These are phyloP conservation scores for Micromys minutus DNA, from an alignment of 2,113 vertebrate species.

Conservation along the genomic window DNA sequence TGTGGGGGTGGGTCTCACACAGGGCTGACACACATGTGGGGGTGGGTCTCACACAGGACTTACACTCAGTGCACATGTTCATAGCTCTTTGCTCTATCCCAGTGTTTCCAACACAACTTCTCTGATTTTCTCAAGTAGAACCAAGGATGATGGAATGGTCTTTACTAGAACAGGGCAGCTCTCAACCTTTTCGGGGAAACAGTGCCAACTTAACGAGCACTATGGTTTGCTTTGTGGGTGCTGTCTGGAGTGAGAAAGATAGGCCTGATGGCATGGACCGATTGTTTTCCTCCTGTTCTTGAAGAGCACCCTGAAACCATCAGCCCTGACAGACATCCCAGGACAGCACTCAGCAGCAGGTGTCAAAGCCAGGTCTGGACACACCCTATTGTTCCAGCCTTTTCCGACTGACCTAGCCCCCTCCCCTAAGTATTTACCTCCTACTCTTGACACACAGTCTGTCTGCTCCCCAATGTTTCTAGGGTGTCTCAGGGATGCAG, in stretches of 20 bases:
- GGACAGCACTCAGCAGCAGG: not conserved
- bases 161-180: not conserved
- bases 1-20: too few species aligned
- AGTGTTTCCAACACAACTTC: not conserved
- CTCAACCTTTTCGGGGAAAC: not conserved
- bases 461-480: not conserved
- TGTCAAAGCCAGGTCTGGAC: not conserved
- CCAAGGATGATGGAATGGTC: not conserved
- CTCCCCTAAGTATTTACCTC: not conserved
- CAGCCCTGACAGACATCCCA: not conserved
- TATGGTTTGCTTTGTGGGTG: not conserved
- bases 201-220: not conserved
- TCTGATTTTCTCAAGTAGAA: not conserved
- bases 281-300: not conserved
- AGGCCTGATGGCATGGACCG: not conserved
- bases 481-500: not conserved
- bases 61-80: not conserved
- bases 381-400: not conserved
- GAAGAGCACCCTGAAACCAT: not conserved
- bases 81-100: slow-evolving; percentile 5
- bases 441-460: not conserved
- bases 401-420: not conserved
- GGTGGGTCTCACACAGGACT: not conserved
- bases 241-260: not conserved
- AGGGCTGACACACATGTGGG: too few species aligned